phyloP scores from a whole-genome alignment of 2,113 vertebrate genomes.

The Scopus umbretta region DNA sequence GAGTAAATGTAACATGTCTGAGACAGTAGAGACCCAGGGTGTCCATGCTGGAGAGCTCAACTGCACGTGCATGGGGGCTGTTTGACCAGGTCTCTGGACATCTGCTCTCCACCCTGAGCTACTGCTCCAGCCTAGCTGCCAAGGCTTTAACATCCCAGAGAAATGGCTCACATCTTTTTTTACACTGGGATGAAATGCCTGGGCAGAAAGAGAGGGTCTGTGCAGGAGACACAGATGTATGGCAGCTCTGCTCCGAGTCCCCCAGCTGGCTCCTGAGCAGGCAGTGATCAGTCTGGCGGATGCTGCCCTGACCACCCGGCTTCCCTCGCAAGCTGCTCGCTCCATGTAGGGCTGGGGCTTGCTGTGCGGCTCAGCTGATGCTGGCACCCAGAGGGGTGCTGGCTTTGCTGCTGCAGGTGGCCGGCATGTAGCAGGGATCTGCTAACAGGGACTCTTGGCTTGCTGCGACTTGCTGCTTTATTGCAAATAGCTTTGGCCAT shows the following conservation, averaged over 20 bases:
- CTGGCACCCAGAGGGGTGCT: not conserved
- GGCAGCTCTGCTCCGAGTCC: not conserved
- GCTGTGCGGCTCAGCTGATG: accelerated
- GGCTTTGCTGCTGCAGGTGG: not conserved
- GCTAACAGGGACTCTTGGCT: not conserved
- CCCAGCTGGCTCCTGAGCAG: not conserved
- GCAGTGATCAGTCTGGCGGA: not conserved
- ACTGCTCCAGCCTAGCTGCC: not conserved
- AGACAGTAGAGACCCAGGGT: accelerated
- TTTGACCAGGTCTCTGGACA: not conserved
- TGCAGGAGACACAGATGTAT: not conserved
- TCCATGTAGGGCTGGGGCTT: not conserved
- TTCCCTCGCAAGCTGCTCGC: accelerated
- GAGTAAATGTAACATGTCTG: not conserved
- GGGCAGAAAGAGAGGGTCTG: not conserved
- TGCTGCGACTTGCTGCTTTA: not conserved
- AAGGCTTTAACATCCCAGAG: not conserved
- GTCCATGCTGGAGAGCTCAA: not conserved
- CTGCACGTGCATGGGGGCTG: not conserved
- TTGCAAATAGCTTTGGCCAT: not conserved
- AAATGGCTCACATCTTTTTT: not conserved
- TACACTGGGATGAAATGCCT: not conserved
- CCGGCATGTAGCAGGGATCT: accelerated
- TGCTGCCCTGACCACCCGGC: accelerated
- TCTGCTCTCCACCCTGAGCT: not conserved